A percentile compares a stretch with the other conserved stretches of the same genome.
phyloP scores from a whole-genome alignment of 2,113 vertebrate genomes.

The Burhinus oedicnemus region DNA sequence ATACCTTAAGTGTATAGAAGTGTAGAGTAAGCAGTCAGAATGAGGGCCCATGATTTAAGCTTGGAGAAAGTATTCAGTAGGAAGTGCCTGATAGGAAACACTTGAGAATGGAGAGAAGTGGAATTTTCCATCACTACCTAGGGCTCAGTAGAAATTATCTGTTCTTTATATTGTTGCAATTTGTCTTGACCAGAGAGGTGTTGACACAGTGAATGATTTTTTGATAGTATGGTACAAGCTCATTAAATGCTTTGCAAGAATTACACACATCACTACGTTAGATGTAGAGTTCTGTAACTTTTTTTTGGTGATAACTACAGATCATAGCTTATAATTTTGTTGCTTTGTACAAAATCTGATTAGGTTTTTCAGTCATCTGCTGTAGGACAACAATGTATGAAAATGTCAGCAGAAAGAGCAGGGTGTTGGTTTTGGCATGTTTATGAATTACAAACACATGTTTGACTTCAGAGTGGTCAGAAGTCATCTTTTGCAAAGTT shows the following conservation, averaged over 20 bases:
- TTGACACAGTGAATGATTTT: not conserved
- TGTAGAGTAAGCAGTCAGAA: not conserved
- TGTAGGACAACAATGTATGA: not conserved
- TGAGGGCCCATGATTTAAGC: not conserved
- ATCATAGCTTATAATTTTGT: conserved; percentile 30
- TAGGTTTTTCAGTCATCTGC: conserved; percentile 59
- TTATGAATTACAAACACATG: not conserved
- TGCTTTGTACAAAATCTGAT: conserved; percentile 58
- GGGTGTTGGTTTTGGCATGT: not conserved
- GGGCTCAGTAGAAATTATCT: not conserved
- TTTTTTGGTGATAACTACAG: not conserved
- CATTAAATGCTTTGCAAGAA: not conserved
- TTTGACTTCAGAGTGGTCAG: not conserved
- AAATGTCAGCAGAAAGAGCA: conserved; percentile 55
- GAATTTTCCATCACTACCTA: not conserved
- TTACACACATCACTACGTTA: not conserved
- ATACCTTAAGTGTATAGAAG: not conserved
- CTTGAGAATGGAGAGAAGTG: not conserved
- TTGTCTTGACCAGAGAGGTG: not conserved
- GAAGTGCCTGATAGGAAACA: not conserved
- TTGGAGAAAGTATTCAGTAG: not conserved
- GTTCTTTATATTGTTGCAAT: not conserved
- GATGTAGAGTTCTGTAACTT: not conserved
- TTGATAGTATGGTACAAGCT: not conserved
- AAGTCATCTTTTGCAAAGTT: conserved; percentile 25